phyloP scores from a whole-genome alignment of 2,113 vertebrate genomes.

The Opisthocomus hoazin region DNA sequence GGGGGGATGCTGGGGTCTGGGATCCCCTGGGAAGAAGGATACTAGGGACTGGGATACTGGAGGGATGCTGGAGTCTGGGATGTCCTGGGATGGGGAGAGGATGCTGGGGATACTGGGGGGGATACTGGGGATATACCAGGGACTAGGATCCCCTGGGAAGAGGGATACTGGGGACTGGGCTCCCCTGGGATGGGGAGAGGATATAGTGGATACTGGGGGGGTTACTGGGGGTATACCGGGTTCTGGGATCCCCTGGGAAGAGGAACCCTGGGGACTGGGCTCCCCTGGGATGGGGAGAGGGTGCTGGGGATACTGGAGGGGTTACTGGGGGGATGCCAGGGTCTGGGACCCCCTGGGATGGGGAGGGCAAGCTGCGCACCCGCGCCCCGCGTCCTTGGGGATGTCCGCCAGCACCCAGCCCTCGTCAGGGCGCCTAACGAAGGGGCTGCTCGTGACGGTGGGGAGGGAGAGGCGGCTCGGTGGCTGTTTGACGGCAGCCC shows the following conservation, averaged over 20 bases:
- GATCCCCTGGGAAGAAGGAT: neutral
- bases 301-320: neutral
- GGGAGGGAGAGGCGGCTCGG: fast-evolving
- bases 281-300: no score
- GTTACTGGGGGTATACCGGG: neutral
- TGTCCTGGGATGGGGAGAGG: neutral
- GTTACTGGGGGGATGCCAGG: neutral
- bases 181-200: no score
- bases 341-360: neutral
- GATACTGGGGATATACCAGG: neutral
- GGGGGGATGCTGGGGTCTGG: no score
- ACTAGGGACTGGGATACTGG: no score
- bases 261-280: no score
- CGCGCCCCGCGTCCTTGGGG: neutral
- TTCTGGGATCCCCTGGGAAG: neutral
- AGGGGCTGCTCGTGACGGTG: no score
- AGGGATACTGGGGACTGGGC: no score
- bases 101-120: neutral
- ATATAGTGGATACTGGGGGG: neutral
- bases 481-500: neutral
- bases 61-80: no score
- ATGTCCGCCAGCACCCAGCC: neutral
- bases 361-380: no score
- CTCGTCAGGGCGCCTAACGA: neutral
- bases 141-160: no score